Evolutionary conservation across 2,113 vertebrate genomes (phyloP).

Genomic region (Toxotes jaculatrix): DNA sequence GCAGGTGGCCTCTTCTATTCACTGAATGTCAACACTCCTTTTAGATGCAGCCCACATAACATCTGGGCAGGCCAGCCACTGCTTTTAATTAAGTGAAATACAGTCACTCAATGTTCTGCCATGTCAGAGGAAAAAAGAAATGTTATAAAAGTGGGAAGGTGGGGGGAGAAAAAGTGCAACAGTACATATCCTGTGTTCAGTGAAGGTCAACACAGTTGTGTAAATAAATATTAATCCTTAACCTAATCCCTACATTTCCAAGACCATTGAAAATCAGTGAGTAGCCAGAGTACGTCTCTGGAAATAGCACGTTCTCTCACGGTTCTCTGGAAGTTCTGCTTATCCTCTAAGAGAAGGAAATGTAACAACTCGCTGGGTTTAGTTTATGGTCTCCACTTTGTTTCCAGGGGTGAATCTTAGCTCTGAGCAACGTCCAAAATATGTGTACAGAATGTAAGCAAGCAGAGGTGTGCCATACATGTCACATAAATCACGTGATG

Average conservation of each 20-base stretch:
- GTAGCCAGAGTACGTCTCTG: slow-evolving; percentile 57
- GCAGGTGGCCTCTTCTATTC: slow-evolving; percentile 95
- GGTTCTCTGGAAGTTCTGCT: slow-evolving; percentile 46
- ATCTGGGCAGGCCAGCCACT: slow-evolving; percentile 88
- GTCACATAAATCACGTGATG: slow-evolving; percentile 34
- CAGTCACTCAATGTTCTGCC: slow-evolving; percentile 85
- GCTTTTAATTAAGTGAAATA: slow-evolving; percentile 94
- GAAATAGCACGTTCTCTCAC: slow-evolving; percentile 56
- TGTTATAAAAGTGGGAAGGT: slow-evolving; percentile 65
- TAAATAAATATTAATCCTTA: slow-evolving; percentile 87
- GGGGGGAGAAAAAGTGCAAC: slow-evolving; percentile 73
- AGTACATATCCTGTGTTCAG: slow-evolving; percentile 83
- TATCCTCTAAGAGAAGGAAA: slow-evolving; percentile 34
- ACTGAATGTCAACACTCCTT: slow-evolving; percentile 89
- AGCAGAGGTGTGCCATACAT: slow-evolving; percentile 16
- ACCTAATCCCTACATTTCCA: slow-evolving; percentile 85
- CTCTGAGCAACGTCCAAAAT: slow-evolving; percentile 32
- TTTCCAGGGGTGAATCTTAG: slow-evolving; percentile 43
- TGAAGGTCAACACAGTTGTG: slow-evolving; percentile 85
- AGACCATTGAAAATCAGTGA: slow-evolving; percentile 74
- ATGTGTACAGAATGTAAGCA: slow-evolving; percentile 4
- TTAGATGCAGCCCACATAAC: slow-evolving; percentile 87
- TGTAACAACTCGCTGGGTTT: slow-evolving; percentile 32
- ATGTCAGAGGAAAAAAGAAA: slow-evolving; percentile 81
- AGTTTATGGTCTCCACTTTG: slow-evolving; percentile 46